Base-by-base conservation (phyloP, 2,797 vertebrate species). In the Decapterus maruadsi region DNA sequence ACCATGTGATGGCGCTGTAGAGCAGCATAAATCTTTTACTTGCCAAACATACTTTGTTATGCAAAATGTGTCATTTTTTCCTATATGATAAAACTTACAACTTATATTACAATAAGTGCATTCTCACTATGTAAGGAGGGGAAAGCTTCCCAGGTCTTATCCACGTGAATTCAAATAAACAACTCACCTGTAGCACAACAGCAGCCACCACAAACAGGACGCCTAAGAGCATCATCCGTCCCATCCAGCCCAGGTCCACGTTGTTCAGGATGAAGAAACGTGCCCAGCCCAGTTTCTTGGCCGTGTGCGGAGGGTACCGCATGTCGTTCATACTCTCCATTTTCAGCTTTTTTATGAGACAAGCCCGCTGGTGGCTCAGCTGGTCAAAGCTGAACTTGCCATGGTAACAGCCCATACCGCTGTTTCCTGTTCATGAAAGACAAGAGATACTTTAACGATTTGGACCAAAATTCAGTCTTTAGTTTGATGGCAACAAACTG, bases 391-490 rank as follows among this genome's bases (percentile, higher is more conserved):
- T 95, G 86, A 92, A 83, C 87, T 90, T 95, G 69, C 97, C 97
- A 0, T 96, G 97, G 90, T 99, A 99, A 80, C 94, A 75, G 0
- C 98, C 98, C 94, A 97, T 97, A 12, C 97, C 97, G 0, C 98
- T 99, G 93, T 96, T 89, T 8, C 97, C 98, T 98, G 92, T 0
- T 36, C 63, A 46, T 29, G 48, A 80, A 6, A 54, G 11, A 75
- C 9, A 77, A 6, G 59, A 16, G 26, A 45, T 22, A 3, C 40
- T 53, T 48, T 29, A 19, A 64, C 22, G 45, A 1, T 10, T 8
- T 48, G 4, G 20, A 26, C 31, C 36, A 5, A 71, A 12, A n/a
- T n/a, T 51, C 31, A 36, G 36, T n/a, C 1, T 66, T 4, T 13
- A 1, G 6, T 20, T 54, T 45, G 12, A 60, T 43, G 8, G 14